A percentile compares a stretch with the other conserved stretches of the same genome.
phyloP scores from a whole-genome alignment of 2,113 vertebrate genomes.

The Tupaia chinensis region DNA sequence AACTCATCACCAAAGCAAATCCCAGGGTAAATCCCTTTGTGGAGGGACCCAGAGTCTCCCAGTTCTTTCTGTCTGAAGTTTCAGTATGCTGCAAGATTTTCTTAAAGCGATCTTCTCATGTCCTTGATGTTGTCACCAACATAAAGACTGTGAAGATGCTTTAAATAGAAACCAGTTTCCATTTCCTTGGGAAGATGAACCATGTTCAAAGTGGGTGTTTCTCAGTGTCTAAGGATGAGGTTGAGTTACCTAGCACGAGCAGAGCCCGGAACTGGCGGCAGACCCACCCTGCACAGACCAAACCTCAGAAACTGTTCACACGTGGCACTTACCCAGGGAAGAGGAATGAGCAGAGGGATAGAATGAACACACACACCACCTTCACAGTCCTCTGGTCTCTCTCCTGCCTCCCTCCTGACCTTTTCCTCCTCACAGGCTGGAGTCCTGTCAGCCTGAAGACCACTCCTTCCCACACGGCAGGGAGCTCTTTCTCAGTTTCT shows the following conservation, averaged over 20 bases:
- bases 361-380: not conserved
- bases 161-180: not conserved
- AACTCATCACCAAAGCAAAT: not conserved
- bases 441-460: not conserved
- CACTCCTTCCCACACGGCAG: not conserved
- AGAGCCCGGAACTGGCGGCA: not conserved
- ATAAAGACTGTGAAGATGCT: not conserved
- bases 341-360: rapidly evolving
- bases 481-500: not conserved
- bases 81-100: not conserved
- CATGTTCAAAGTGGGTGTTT: not conserved
- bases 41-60: not conserved
- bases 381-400: not conserved
- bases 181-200: not conserved
- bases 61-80: not conserved
- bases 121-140: not conserved
- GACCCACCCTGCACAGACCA: not conserved
- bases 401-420: not conserved
- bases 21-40: not conserved
- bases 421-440: not conserved
- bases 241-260: not conserved
- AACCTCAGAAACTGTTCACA: not conserved
- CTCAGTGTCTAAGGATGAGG: not conserved
- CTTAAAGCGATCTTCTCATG: not conserved
- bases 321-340: not conserved